Evolutionary conservation across 2,113 vertebrate species (phyloP), one percentile per base, ranked within the genome.

Genomic region (Poeciliopsis turrubarensis): DNA sequence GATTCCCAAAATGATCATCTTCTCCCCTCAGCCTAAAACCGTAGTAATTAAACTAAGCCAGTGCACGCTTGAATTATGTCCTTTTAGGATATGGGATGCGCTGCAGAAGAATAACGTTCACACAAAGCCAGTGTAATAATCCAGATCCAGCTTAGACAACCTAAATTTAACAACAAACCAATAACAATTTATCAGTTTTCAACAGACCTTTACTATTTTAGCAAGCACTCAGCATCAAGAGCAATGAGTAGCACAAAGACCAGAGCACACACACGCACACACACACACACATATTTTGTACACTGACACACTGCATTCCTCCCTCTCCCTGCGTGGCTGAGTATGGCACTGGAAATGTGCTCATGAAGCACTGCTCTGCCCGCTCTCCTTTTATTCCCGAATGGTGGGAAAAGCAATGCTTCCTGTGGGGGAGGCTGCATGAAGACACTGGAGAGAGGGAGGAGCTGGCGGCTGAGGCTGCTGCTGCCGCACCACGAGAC

Each of bases 391-490:
- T 85, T 81, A 85, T 85, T 74, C 71, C 70, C 68, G 80, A 63
- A 78, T 78, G 65, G 81, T 93, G 83, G 87, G 88, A 87, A 57
- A 89, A 70, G n/a, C 17, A 9, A 26, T 77, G 71, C 85, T 92
- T 90, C 86, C 91, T 85, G 86, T 86, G 89, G 90, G 82, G 85
- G 87, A 84, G 71, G 79, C 63, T 70, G 62, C 60, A 81, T 74
- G 68, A 27, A 14, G 41, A 66, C 31, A 26, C 60, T n/a, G 68
- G 74, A 60, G 22, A 66, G 60, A 60, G 60, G 75, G 85, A 68
- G 77, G 85, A 34, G 84, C 61, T 13, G 41, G 32, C 57, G 14
- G 11, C 25, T 32, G 19, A 13, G 22, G 39, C 0, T 57, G 22
- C 51, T 57, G 34, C 62, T 60, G 61, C 71, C 22, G 60, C 31